phyloP scores from a whole-genome alignment of 2,888 invertebrate genomes.

The Stenotaenia linearis region DNA sequence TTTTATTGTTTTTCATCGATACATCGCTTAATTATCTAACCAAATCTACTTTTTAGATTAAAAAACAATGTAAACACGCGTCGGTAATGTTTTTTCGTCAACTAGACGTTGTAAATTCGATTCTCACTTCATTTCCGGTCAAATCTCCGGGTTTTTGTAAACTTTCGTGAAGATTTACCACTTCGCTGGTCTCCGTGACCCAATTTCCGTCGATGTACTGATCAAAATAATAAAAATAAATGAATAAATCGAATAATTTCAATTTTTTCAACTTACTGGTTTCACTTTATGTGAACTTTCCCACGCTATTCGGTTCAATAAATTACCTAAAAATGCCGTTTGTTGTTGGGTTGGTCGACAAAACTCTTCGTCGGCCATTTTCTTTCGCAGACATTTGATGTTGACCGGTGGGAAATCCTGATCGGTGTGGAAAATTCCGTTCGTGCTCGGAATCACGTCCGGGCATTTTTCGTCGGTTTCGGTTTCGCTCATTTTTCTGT shows the following conservation, averaged over 20 bases:
- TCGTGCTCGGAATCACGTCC: not conserved
- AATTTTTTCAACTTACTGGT: not conserved
- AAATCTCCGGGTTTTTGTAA: no score
- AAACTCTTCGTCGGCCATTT: not conserved
- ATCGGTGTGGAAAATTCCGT: not conserved
- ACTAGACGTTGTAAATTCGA: no score
- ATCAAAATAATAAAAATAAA: not conserved
- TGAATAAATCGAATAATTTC: not conserved
- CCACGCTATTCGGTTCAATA: not conserved
- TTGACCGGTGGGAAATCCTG: not conserved
- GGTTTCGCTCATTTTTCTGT: not conserved
- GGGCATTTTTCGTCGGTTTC: not conserved
- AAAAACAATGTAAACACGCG: no score
- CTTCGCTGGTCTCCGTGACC: no score
- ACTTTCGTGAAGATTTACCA: no score
- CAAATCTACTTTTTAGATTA: no score
- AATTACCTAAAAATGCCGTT: not conserved
- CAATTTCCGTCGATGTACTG: not conserved
- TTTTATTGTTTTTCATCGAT: no score
- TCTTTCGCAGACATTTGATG: not conserved
- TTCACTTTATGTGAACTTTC: not conserved
- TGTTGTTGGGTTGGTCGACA: not conserved
- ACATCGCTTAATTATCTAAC: no score
- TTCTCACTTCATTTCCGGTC: no score
- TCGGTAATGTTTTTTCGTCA: no score